Conservation (phyloP, 2,888 invertebrate genomes). For the Mactromeris polynyma region DNA sequence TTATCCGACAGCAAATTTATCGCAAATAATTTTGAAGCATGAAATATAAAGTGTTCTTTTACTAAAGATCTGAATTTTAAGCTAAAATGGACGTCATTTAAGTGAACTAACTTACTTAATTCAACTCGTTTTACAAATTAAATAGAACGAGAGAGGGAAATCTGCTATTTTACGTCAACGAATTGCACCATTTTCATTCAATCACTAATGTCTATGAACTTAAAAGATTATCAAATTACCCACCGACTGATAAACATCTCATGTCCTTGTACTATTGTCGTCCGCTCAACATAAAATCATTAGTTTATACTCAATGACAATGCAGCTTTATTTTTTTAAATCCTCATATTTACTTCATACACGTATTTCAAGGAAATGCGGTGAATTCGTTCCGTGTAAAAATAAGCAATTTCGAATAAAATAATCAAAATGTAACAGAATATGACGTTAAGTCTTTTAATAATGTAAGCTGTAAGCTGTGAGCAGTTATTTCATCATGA, state of each 20-base stretch:
- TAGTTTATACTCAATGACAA: background rate
- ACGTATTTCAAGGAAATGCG: no score
- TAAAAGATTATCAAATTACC: conserved; percentile 3
- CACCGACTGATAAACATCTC: background rate
- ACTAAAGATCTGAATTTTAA: background rate
- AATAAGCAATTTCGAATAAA: no score
- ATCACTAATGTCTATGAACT: background rate
- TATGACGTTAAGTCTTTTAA: no score
- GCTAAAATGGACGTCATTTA: no score
- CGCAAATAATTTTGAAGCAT: background rate
- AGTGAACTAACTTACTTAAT: background rate
- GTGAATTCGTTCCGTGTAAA: no score
- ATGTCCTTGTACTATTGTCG: background rate
- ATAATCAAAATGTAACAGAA: no score
- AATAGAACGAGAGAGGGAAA: background rate
- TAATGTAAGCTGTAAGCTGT: no score
- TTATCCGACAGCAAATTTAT: background rate
- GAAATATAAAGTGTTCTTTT: background rate
- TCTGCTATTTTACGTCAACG: background rate
- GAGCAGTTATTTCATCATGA: no score
- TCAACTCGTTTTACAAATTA: background rate
- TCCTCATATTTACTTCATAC: no score
- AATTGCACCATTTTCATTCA: background rate
- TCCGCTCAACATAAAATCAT: background rate
- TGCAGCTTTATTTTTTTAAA: background rate